Base-by-base conservation (phyloP, 2,888 invertebrate species). In the Pseudococcus longispinus region DNA sequence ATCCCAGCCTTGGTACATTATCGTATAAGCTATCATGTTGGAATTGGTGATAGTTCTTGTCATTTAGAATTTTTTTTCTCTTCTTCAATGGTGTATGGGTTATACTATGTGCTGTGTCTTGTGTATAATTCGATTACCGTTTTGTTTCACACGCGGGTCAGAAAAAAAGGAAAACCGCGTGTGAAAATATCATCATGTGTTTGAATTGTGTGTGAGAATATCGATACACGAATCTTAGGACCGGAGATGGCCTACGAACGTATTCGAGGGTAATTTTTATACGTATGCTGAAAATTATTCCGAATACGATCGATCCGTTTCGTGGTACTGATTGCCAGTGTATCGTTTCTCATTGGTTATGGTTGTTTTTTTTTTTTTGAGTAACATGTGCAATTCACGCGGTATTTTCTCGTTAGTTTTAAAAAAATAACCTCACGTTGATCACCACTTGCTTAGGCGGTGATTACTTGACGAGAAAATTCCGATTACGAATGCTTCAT, bases 1-100 rank as follows among this genome's bases (percentile, higher is more conserved):
- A 23, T 86, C 88, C 88, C 88, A 88, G 88, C 88, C 88, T 88
- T 88, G 88, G 88, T 88, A 87, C 87, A 18, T 85, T 88, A 65
- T 65, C 11, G n/a, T 74, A 13, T 85, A 85, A 85, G 85, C 42
- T 37, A 70, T 85, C 85, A 85, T 85, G 44, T 88, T 88, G 87
- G 84, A 84, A 80, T 87, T 88, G 84, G 88, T 85, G 87, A 87
- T 88, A 87, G 85, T 87, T 87, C 87, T 80, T 80, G 77, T 80
- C 77, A 80, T 80, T 80, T 42, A 70, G 70, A 70, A 70, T 74
- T 87, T 88, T 88, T n/a, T 88, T 87, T 88, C 29, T 77, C 86
- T 87, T 88, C 86, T 88, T 87, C 84, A 82, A 86, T 84, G 84
- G 84, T 87, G 87, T 88, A 87, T 87, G 88, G 87, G 86, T 87